Evolutionary conservation across 2,113 vertebrate species (phyloP), one percentile per base, ranked within the genome.

Genomic region (Tenebrosternarchus preto): DNA sequence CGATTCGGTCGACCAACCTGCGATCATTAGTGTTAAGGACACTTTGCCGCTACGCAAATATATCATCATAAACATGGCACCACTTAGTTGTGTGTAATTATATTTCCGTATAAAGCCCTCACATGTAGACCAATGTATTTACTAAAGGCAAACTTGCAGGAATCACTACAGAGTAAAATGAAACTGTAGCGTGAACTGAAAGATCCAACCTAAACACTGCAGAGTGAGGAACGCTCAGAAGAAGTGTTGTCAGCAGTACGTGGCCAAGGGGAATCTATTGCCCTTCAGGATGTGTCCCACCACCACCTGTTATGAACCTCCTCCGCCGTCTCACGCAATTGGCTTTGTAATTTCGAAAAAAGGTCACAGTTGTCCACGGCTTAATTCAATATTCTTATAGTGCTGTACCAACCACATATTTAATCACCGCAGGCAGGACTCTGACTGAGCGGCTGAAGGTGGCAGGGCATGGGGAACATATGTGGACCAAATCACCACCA

Each of bases 351-450:
- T 93, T 93, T 90, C 63, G 43, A 88, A 50, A 88, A 93, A 93
- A 94, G 92, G 93, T 93, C 91, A 93, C 86, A 86, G 60, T 77
- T 87, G 87, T 90, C 43, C 89, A 85, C 83, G 70, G 87, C 81
- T 85, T 93, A 92, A 93, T 94, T 94, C 90, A 92, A 89, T 92
- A 91, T 87, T 89, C 91, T 91, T 87, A 87, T 87, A 86, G 86
- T 72, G 88, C 88, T 86, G 86, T 90, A 91, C 90, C 90, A 93
- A 91, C 88, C 90, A 89, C 88, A 89, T 92, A 93, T 92, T 92
- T 91, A 93, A 93, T 93, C 91, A 91, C 85, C 82, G 73, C 77
- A 29, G 85, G 88, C 82, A 86, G 83, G 87, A 77, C 55, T 64
- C 53, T 76, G 82, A 78, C 79, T 75, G 90, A 90, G 91, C 84